Base-by-base conservation (phyloP, 2,113 vertebrate species). In the Equus quagga region DNA sequence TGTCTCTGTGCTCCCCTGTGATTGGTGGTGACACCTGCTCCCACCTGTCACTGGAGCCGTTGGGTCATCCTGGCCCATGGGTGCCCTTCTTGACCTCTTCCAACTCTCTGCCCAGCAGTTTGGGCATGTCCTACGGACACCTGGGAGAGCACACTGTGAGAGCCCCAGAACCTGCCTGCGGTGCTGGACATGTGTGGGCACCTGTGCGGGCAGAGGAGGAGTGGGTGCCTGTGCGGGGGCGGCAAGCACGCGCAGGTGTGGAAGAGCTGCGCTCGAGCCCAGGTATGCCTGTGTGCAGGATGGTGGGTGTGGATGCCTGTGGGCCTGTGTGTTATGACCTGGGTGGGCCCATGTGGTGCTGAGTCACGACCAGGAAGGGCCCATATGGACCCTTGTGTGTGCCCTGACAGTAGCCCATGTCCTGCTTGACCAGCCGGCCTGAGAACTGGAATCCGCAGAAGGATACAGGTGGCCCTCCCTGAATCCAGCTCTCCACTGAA, bases 1-100 rank as follows among this genome's bases (percentile, higher is more conserved):
- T 6, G 49, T 0, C 13, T 62, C 24, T 0, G 0, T 0, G 12
- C 56, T 19, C 21, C 78, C 85, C 9, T 1, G 2, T 5, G 58
- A 17, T 7, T 0, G 5, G 3, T 3, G 81, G 24, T 2, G 49
- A 65, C 46, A 60, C 26, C 81, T 17, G 15, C 8, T 14, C 12
- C 4, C 36, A 6, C 8, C 19, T 1, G 28, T 91, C 33, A 0
- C 26, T 26, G 21, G 49, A 26, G 15, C 60, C 10, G 0, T 23
- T 2, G 0, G n/a, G 60, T 24, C 70, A 54, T 24, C 58, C 54
- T 1, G 15, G 33, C 23, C 46, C 7, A 1, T 12, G 67, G 3
- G 49, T 2, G 2, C 6, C 41, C n/a, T 51, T 23, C 65, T 18
- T 14, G 7, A 8, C 31, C 33, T 7, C 51, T 70, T 8, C 26